Conservation (phyloP, 2,888 invertebrate genomes). For the Cremastinae sp. region DNA sequence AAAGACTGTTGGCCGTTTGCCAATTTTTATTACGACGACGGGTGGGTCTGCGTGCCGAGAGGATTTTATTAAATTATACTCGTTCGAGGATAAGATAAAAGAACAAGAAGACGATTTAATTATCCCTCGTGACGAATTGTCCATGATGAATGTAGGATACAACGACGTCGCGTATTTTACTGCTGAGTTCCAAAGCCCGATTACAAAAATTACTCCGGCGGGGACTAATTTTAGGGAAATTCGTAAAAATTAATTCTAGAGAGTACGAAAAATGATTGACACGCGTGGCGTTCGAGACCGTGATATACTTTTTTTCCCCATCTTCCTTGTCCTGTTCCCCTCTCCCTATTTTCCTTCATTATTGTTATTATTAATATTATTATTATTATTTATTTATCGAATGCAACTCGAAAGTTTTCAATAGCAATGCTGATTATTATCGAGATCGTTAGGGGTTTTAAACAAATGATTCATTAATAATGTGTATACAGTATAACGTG, state of each 20-base stretch:
- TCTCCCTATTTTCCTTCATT: too few relatives aligned
- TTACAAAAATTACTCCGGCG: conserved; percentile 16
- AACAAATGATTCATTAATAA: too few relatives aligned
- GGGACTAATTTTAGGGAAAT: conserved; percentile 7
- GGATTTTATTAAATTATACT: conserved; percentile 10
- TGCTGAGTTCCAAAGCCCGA: too few relatives aligned
- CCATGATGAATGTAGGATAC: conserved; percentile 10
- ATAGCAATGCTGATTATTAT: too few relatives aligned
- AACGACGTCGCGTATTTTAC: too few relatives aligned
- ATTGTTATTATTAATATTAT: too few relatives aligned
- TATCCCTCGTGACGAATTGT: conserved; percentile 23
- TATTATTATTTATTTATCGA: too few relatives aligned
- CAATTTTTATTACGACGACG: conserved; percentile 52
- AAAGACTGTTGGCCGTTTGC: conserved; percentile 67
- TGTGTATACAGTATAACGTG: too few relatives aligned
- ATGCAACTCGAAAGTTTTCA: too few relatives aligned
- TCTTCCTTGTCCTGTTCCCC: too few relatives aligned
- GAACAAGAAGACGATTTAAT: too few relatives aligned
- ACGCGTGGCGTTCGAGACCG: conserved; percentile 2
- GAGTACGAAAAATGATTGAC: background rate
- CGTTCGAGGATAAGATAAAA: background rate
- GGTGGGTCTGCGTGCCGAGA: conserved; percentile 38
- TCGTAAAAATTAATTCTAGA: background rate
- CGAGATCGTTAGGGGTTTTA: too few relatives aligned
- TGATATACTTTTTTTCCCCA: conserved; percentile 6